Conservation (phyloP, 2,113 vertebrate species). For the Hystrix cristata region DNA sequence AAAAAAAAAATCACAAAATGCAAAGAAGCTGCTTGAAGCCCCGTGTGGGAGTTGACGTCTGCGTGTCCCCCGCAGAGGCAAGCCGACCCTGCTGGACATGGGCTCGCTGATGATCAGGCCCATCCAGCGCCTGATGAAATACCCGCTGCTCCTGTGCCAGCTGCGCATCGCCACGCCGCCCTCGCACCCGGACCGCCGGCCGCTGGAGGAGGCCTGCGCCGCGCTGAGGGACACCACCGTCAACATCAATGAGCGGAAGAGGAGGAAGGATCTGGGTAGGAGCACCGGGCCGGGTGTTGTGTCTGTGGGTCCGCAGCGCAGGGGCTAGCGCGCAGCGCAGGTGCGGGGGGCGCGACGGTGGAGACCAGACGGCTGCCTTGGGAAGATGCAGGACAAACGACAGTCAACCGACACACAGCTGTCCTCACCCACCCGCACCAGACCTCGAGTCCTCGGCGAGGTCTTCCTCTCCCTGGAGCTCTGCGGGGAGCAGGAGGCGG, state of each 20-base stretch:
- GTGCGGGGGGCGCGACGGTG: neutral
- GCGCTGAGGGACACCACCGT: slow-evolving; percentile 93
- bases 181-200: slow-evolving; percentile 92
- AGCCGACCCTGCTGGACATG: slow-evolving; percentile 95
- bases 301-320: neutral
- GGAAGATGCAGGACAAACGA: neutral
- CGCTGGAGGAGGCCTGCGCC: slow-evolving; percentile 91
- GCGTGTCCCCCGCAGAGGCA: slow-evolving; percentile 91
- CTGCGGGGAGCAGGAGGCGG: neutral
- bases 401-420: too few relatives aligned
- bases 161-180: slow-evolving; percentile 95
- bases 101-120: slow-evolving; percentile 98
- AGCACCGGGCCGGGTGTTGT: neutral
- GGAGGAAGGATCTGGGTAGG: slow-evolving; percentile 97
- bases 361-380: neutral
- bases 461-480: accelerated
- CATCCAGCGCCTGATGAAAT: slow-evolving; percentile 98
- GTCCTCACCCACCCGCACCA: neutral
- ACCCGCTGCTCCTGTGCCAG: slow-evolving; percentile 94
- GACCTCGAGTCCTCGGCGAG: accelerated
- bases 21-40: neutral
- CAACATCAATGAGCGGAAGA: slow-evolving; percentile 98
- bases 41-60: neutral
- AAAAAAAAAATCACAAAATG: neutral
- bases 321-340: neutral